Evolutionary conservation across 2,797 vertebrate species (phyloP), one percentile per base, ranked within the genome.

Genomic region (Champsocephalus gunnari): DNA sequence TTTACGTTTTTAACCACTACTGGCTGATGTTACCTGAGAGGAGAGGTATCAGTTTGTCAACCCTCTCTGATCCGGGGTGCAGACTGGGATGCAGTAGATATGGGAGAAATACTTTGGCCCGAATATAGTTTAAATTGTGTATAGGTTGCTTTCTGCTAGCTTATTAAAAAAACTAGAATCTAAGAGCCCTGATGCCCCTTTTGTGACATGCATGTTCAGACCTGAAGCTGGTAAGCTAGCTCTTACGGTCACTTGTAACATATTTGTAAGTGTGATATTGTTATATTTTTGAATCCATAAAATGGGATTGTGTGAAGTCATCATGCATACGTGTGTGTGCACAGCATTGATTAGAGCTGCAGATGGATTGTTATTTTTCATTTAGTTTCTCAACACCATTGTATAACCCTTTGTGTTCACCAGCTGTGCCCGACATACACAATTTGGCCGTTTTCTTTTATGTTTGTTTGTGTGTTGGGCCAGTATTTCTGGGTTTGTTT

Each of bases 221-320:
- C 16, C 62, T 71, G 24, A 66, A 51, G 54, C 62, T 77, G 69
- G 70, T 66, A 53, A n/a, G 72, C 19, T 63, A 80, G 16, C 41
- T 44, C 34, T 43, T 51, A 9, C 16, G 62, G 72, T 77, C 43
- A 53, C 71, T 81, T 83, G 71, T 81, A 51, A 87, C 62, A 60
- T 80, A 61, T 82, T 74, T 75, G 70, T 91, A 78, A 58, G 70
- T 83, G 79, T 82, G 76, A 81, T 67, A 34, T 13, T 79, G 73
- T 88, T 88, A 88, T 87, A 82, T 85, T 88, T 91, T 87, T 76
- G 58, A 81, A 81, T 73, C 44, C 77, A 73, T 43, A 65, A 55
- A 75, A 71, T 58, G 24, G 24, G 72, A 77, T 24, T 56, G 64
- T 71, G 51, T 79, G 49, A 44, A 66, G 44, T 73, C 48, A 55